Base-by-base conservation (phyloP, 2,113 vertebrate species). In the Sterna hirundo region DNA sequence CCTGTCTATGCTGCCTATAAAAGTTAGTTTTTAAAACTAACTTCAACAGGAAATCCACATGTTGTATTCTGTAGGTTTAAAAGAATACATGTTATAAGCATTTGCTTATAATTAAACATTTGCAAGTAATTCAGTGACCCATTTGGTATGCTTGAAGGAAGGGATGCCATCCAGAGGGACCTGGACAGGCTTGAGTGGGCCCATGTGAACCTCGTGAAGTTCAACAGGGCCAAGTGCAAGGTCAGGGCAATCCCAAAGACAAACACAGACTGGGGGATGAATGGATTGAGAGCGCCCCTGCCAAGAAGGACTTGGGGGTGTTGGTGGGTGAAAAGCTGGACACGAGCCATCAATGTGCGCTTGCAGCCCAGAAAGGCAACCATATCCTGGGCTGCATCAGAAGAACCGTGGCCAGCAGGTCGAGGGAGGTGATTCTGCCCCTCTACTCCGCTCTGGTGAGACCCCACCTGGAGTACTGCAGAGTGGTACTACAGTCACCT, bases 401-500 rank as follows among this genome's bases (percentile, higher is more conserved):
- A 52, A 58, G 13, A 47, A 42, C 3, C 1, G 0, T 68, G 9
- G 3, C 44, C 71, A 76, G 23, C 57, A 57, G 65, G 25, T 36
- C 0, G 0, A 47, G 38, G 49, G 55, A 86, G 5, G 30, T 23
- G 66, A 42, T 38, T 65, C 54, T 75, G 1, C 13, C 18, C 12
- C 26, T 54, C 49, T 76, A n/a, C n/a, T n/a, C n/a, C n/a, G 6
- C 38, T 69, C 30, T 79, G 4, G 1, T 90, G 44, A 64, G n/a
- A 27, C 10, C 4, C 22, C 10, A 23, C n/a, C 42, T 49, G 23
- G 29, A 68, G 18, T n/a, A 14, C 42, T 58, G 23, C 21, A 34
- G 51, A 79, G 49, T 23, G 11, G 10, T 84, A n/a, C 21, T 66
- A n/a, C 19, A 76, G 46, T 54, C 27, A 82, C 38, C 15, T 62